Conservation (phyloP, 2,113 vertebrate genomes). For the Amphiprion percula region DNA sequence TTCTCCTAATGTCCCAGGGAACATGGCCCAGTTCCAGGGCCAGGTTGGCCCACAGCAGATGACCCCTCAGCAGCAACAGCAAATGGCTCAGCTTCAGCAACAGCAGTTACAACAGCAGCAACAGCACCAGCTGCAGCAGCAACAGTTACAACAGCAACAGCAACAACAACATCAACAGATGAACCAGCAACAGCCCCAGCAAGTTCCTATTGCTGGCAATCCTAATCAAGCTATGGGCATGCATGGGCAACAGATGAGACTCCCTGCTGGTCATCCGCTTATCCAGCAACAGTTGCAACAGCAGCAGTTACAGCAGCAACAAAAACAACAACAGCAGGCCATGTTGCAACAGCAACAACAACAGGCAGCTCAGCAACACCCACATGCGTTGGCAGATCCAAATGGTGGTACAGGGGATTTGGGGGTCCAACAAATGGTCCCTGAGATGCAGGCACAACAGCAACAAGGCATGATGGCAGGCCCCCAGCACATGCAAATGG, state of each 20-base stretch:
- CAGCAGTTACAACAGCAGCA: slow-evolving; percentile 86
- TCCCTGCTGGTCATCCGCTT: slow-evolving; percentile 88
- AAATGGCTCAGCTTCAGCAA: slow-evolving; percentile 88
- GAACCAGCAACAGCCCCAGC: slow-evolving; percentile 85
- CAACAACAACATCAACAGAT: slow-evolving; percentile 87
- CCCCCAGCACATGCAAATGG: slow-evolving; percentile 94
- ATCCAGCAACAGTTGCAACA: slow-evolving; percentile 90
- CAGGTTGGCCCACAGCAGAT: slow-evolving; percentile 87
- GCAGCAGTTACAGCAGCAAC: slow-evolving; percentile 85
- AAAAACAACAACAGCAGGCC: slow-evolving; percentile 79
- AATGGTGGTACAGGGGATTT: slow-evolving; percentile 85
- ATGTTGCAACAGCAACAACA: slow-evolving; percentile 82
- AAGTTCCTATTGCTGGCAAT: slow-evolving; percentile 91
- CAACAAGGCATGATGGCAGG: slow-evolving; percentile 90
- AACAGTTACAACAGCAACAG: slow-evolving; percentile 83
- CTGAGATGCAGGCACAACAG: slow-evolving; percentile 93
- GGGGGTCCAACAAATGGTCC: slow-evolving; percentile 90
- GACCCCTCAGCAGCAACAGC: slow-evolving; percentile 87
- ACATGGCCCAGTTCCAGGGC: slow-evolving; percentile 92
- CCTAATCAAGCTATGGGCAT: slow-evolving; percentile 93
- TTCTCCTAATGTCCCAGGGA: slow-evolving; percentile 92
- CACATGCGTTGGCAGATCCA: slow-evolving; percentile 90
- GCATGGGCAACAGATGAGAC: slow-evolving; percentile 93
- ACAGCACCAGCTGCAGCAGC: slow-evolving; percentile 74
- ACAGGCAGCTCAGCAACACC: slow-evolving; percentile 83